Evolutionary conservation across 2,113 vertebrate species (phyloP), one percentile per base, ranked within the genome.

Genomic region (Columba janthina): DNA sequence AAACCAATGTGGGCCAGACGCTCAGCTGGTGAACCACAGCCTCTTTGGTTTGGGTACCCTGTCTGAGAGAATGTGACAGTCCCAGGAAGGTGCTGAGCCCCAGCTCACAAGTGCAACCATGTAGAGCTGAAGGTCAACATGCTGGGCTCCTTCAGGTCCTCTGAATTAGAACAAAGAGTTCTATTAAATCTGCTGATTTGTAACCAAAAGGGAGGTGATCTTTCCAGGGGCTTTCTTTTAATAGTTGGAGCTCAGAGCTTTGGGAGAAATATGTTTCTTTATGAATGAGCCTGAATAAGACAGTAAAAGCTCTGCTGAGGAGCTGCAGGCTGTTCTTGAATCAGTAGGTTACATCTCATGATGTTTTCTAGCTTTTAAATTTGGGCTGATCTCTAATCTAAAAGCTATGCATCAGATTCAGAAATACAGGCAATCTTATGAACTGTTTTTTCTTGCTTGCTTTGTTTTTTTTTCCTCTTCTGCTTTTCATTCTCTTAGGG

Each of bases 51-150:
- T 66, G 51, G 56, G 31, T 58, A 34, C 29, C 24, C 15, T 65
- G 31, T 32, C 42, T 67, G 53, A 61, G 38, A 51, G 17, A n/a
- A 15, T n/a, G 58, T 51, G 16, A 74, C 9, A 58, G 12, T 36
- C 14, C 32, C 15, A 0, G 0, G 57, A 12, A 54, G 17, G 46
- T 64, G 42, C 21, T 70, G 29, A 83, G 13, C 5, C 61, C 28
- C 44, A 62, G 31, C 22, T 70, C 29, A 32, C 2, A 8, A 6
- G 6, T 51, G 22, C 24, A 80, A 22, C 15, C 32, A 19, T 3
- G 15, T 3, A 80, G 51, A 86, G 26, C 32, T 71, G 56, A 62
- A 83, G 26, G 17, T 69, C 50, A 58, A 5, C 11, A 38, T 66
- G 19, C 31, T 67, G 42, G 34, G 15, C 51, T 88, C 20, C 51